Evolutionary conservation across 2,888 invertebrate genomes (phyloP), one percentile per base, ranked within the genome.

Genomic region (Trissonchulus latispiculum): DNA sequence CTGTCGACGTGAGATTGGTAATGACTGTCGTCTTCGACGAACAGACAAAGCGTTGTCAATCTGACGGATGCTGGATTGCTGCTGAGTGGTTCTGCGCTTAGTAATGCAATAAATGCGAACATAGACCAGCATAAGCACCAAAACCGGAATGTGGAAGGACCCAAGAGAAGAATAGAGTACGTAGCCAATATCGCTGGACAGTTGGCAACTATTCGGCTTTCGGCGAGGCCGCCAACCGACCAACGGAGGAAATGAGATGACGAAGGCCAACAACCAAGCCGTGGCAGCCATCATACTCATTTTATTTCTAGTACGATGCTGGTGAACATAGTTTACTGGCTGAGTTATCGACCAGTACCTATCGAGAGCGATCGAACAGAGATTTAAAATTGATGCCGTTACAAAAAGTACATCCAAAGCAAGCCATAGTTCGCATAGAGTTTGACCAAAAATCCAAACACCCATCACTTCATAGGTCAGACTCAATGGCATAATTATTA

Each of bases 111-210:
- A 96, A 87, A 96, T 95, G 85, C 94, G 89, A 84, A 94, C 93
- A 87, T 96, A 96, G 77, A 96, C 96, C 86, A 96, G 94, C 82
- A 96, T 94, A 95, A 96, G 95, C 84, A 96, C 95, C 85, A 95
- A 93, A 83, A 95, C 94, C 76, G 99, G 97, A 84, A 99, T 93
- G 89, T 95, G 99, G 88, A 99, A 99, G 82, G 96, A 97, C 80
- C 97, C 97, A 81, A 95, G 88, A 31, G 96, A 94, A 31, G 96
- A 97, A 86, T 97, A 99, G 75, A 97, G 87, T 83, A 97, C 96
- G 87, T 99, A 97, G 77, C 96, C 95, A 81, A 95, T 90, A 86
- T 96, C 95, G 83, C 93, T 92, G 81, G 94, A 95, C 15, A 84
- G 77, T n/a, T n/a, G n/a, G n/a, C n/a, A n/a, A 61, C 0, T 78